These are phyloP conservation scores for Eupithecia centaureata DNA, from an alignment of 2,888 invertebrate genomes.

Conservation along the genomic window DNA sequence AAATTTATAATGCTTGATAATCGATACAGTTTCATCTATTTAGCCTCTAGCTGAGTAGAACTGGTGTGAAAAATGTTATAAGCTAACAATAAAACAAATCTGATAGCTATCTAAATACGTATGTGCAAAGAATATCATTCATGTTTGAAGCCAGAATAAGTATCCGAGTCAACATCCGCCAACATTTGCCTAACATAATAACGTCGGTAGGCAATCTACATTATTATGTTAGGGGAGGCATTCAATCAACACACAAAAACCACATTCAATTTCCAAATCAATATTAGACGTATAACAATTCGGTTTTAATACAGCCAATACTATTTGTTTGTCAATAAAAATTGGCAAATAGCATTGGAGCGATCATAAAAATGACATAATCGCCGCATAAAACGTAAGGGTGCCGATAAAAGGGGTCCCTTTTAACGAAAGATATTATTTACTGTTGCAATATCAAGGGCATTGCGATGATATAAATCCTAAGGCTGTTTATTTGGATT, in stretches of 20 bases:
- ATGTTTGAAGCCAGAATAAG: background rate
- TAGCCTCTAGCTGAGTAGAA: too few species aligned
- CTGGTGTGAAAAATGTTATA: too few species aligned
- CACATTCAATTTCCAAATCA: slow-evolving; percentile 51
- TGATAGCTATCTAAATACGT: too few species aligned
- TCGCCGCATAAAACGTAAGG: slow-evolving; percentile 77
- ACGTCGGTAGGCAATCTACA: background rate
- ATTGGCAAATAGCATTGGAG: slow-evolving; percentile 66
- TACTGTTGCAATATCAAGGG: slow-evolving; percentile 72
- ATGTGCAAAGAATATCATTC: too few species aligned
- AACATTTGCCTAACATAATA: background rate
- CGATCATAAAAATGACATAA: slow-evolving; percentile 78
- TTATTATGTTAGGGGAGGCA: background rate
- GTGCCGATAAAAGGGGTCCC: slow-evolving; percentile 73
- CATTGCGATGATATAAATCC: slow-evolving; percentile 61
- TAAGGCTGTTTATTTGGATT: slow-evolving; percentile 58
- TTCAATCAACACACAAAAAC: slow-evolving; percentile 18
- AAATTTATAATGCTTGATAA: too few species aligned
- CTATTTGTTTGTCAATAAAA: slow-evolving; percentile 73
- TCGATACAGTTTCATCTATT: too few species aligned
- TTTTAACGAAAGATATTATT: slow-evolving; percentile 77
- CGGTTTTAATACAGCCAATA: slow-evolving; percentile 53
- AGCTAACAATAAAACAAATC: too few species aligned
- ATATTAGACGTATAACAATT: slow-evolving; percentile 52
- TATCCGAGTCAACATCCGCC: background rate